Evolutionary conservation across 2,888 invertebrate genomes (phyloP), one percentile per base, ranked within the genome.

Genomic region (Agapostemon virescens): DNA sequence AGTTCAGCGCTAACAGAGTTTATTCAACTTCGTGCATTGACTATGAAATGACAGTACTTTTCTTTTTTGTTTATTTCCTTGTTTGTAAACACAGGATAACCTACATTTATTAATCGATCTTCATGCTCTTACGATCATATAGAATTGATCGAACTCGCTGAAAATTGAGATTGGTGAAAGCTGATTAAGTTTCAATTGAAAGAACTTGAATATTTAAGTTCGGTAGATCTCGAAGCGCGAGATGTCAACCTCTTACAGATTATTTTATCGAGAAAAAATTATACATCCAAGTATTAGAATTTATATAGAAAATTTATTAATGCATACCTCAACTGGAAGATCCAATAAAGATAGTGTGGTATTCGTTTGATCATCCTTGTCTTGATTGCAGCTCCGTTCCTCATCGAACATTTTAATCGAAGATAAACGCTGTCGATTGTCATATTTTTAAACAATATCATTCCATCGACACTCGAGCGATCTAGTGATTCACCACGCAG

Each of bases 261-360:
- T 20, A 33, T 5, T n/a, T 45, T 11, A n/a, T n/a, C 1, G 61
- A 36, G 20, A 36, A 36, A n/a, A 33, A 63, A 2, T 9, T 20
- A 17, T 20, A 36, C 2, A 49, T 64, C 7, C 40, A 40, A 3
- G 0, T 42, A 20, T 15, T 0, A 33, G 30, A 3, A 63, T 13
- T 5, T 63, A 63, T n/a, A n/a, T n/a, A 36, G 5, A 58, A 69
- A 23, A 40, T 63, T 58, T 15, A 15, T 45, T 20, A 33, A 3
- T 73, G 88, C 89, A 69, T 76, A 91, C 91, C 89, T 92, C 91
- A 61, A 91, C 79, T 67, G 91, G 91, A 69, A 92, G 89, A 85
- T 92, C 89, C 79, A 87, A 79, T 40, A 90, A 81, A 61, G 90
- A 89, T 69, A 89, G 71, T 69, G 52, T 73, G 13, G 42, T 63